Conservation (phyloP, 2,797 vertebrate species). For the Sebastes kiyomatsui region DNA sequence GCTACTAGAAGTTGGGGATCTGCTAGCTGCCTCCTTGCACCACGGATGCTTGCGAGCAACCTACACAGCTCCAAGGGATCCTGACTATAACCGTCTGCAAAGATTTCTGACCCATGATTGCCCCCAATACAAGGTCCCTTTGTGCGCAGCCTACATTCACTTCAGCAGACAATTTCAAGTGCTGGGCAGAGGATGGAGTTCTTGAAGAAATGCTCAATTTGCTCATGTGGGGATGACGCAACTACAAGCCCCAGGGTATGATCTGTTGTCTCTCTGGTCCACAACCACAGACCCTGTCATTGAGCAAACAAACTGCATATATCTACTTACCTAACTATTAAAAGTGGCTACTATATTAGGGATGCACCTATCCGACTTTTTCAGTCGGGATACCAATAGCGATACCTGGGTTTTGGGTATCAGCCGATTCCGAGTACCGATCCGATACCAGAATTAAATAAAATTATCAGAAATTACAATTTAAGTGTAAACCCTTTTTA, state of each 20-base stretch:
- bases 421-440: too few species aligned
- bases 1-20: conserved; percentile 22
- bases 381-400: too few species aligned
- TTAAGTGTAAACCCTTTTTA: too few species aligned
- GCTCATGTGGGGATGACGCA: conserved; percentile 7
- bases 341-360: not conserved
- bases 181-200: conserved; percentile 26
- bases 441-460: too few species aligned
- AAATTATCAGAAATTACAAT: too few species aligned
- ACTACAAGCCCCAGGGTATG: conserved; percentile 1
- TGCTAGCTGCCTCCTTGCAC: conserved; percentile 6
- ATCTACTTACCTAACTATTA: not conserved
- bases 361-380: too few species aligned
- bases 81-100: conserved; percentile 44
- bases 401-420: too few species aligned
- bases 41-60: not conserved
- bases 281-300: not conserved
- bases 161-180: conserved; percentile 32
- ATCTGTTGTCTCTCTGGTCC: not conserved
- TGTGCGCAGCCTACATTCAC: conserved; percentile 65
- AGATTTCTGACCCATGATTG: conserved; percentile 41
- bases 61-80: conserved; percentile 2
- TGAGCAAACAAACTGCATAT: not conserved
- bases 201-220: conserved; percentile 19
- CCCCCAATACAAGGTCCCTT: conserved; percentile 58